Conservation (phyloP, 1,140 invertebrate species). For the Diplogasteroides magnus region DNA sequence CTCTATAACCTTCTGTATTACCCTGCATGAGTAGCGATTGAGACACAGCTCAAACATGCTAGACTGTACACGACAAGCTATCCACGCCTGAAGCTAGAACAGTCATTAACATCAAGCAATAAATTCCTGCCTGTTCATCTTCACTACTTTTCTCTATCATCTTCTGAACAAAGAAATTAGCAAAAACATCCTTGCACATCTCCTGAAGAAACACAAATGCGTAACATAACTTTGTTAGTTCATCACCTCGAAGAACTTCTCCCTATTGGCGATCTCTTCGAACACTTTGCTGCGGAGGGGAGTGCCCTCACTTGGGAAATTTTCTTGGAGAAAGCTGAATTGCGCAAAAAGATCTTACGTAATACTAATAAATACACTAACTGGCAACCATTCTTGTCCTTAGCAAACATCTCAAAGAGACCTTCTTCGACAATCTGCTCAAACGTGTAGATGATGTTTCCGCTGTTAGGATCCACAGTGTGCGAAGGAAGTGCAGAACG, state of each 20-base stretch:
- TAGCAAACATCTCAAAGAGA: slow-evolving; percentile 6
- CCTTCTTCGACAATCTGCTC: not conserved
- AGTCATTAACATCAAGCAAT: slow-evolving; percentile 3
- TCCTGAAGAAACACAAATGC: slow-evolving; percentile 16
- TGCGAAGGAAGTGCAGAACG: not conserved
- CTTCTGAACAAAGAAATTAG: slow-evolving; percentile 34
- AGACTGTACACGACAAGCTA: slow-evolving; percentile 8
- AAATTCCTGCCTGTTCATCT: slow-evolving; percentile 10
- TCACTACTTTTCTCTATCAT: slow-evolving; percentile 9
- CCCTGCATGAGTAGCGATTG: slow-evolving; percentile 33
- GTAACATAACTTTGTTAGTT: not conserved
- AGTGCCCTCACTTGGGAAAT: slow-evolving; percentile 12
- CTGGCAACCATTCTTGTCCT: slow-evolving; percentile 27
- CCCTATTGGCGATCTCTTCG: slow-evolving; percentile 11
- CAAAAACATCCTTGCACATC: slow-evolving; percentile 32
- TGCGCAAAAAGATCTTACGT: not conserved
- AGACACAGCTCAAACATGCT: slow-evolving; percentile 22
- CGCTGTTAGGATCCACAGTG: not conserved
- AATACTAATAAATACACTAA: not conserved
- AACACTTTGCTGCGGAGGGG: not conserved
- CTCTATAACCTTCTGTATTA: slow-evolving; percentile 35
- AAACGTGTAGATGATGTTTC: not conserved
- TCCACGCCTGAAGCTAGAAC: slow-evolving; percentile 2
- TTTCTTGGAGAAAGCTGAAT: slow-evolving; percentile 23
- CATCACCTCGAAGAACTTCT: slow-evolving; percentile 3